These are phyloP conservation scores for Lineus longissimus DNA, from an alignment of 1,140 invertebrate species.

Conservation along the genomic window DNA sequence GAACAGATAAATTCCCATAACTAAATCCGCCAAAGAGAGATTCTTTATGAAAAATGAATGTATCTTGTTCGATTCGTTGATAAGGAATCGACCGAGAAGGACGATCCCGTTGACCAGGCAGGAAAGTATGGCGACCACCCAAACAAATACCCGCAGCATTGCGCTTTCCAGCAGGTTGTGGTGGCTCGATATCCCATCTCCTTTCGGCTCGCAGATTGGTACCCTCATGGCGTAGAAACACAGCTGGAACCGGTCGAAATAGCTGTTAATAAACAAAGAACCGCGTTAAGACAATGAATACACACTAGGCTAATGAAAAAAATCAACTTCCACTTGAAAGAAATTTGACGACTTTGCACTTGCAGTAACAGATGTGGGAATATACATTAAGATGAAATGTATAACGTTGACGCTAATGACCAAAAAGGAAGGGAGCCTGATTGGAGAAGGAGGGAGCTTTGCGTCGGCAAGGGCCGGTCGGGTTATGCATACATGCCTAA, in stretches of 20 bases:
- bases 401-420: too few species aligned
- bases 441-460: too few species aligned
- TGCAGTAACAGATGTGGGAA: too few species aligned
- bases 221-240: slow-evolving; percentile 65
- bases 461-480: too few species aligned
- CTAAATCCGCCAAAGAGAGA: slow-evolving; percentile 70
- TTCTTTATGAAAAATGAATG: slow-evolving; percentile 65
- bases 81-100: slow-evolving; percentile 64
- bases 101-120: slow-evolving; percentile 67
- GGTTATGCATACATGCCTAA: too few species aligned
- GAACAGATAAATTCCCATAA: slow-evolving; percentile 75
- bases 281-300: background rate
- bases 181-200: slow-evolving; percentile 70
- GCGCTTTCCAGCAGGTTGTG: slow-evolving; percentile 64
- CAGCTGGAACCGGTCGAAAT: slow-evolving; percentile 70
- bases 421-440: too few species aligned
- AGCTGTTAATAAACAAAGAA: slow-evolving; percentile 51
- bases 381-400: too few species aligned
- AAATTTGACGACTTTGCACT: too few species aligned
- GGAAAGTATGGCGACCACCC: slow-evolving; percentile 69
- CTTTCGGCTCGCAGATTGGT: slow-evolving; percentile 62
- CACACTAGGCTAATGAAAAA: too few species aligned
- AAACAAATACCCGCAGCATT: slow-evolving; percentile 64
- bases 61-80: slow-evolving; percentile 53
- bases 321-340: too few species aligned